phyloP scores from a whole-genome alignment of 37 sponge, comb jelly and placozoan species.

The Eunapius fragilis region DNA sequence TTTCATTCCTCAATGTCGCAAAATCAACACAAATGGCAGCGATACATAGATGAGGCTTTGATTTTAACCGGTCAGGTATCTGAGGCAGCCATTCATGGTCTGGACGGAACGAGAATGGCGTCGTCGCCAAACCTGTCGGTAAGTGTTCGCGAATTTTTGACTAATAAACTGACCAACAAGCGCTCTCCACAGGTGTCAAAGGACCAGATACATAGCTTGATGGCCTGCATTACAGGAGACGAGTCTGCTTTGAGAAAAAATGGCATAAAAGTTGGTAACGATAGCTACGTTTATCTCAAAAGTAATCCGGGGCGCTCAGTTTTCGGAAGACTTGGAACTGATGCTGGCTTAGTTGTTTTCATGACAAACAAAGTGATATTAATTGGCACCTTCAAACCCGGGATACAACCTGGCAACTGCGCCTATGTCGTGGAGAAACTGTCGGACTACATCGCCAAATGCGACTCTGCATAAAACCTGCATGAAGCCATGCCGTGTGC shows the following conservation, averaged over 20 bases:
- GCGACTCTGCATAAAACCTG: constrained; percentile 13
- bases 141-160: not conserved
- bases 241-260: constrained; percentile 6
- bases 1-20: not conserved
- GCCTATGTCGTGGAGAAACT: constrained; percentile 70
- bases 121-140: constrained; percentile 61
- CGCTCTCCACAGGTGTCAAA: constrained; percentile 44
- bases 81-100: constrained; percentile 75
- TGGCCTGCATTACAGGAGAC: constrained; percentile 69
- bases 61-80: constrained; percentile 73
- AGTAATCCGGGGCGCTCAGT: constrained; percentile 40
- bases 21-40: constrained; percentile 56
- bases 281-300: constrained; percentile 50
- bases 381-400: constrained; percentile 66
- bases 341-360: constrained; percentile 68
- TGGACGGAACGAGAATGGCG: constrained; percentile 76
- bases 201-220: constrained; percentile 48
- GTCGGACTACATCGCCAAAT: constrained; percentile 68
- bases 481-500: too few relatives aligned
- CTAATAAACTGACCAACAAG: not conserved
- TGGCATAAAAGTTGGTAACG: constrained; percentile 62
- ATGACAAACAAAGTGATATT: constrained; percentile 57
- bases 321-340: constrained; percentile 58
- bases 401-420: constrained; percentile 75
- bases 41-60: constrained; percentile 74